Evolutionary conservation across 1,140 invertebrate species (phyloP).

Genomic region (Penaeus vannamei): DNA sequence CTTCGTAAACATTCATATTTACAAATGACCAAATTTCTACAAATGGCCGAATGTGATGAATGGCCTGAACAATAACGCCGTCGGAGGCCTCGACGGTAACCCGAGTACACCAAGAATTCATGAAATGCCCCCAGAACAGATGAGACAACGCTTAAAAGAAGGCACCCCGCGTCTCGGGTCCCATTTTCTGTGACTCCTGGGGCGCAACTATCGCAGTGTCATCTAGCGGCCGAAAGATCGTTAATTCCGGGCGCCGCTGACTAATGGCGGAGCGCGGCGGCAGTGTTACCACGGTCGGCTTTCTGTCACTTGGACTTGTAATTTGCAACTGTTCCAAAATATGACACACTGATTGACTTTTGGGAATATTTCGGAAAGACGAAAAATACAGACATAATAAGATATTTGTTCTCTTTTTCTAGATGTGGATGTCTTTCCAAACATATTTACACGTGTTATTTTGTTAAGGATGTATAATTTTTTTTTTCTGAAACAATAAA

Average conservation of each 20-base stretch:
- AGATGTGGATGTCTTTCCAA: no score
- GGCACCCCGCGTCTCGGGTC: neutral
- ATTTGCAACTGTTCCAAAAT: no score
- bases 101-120: neutral
- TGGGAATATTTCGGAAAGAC: no score
- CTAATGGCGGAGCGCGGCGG: constrained; percentile 10
- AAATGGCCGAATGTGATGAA: neutral
- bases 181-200: constrained; percentile 44
- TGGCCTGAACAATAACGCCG: neutral
- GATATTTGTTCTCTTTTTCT: no score
- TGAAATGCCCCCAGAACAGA: constrained; percentile 13
- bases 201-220: constrained; percentile 43
- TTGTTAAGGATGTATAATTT: no score
- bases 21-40: no score
- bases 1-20: no score
- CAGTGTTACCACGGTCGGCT: constrained; percentile 3
- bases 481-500: no score
- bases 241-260: constrained; percentile 42
- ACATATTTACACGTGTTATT: no score
- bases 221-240: constrained; percentile 38
- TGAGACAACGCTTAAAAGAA: constrained; percentile 5
- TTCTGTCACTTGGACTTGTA: neutral
- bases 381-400: no score
- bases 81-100: neutral
- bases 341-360: no score